Percentiles rank a stretch among this genome's conserved stretches.
phyloP scores from a whole-genome alignment of 2,113 vertebrate species.

The Trichomycterus rosablanca region DNA sequence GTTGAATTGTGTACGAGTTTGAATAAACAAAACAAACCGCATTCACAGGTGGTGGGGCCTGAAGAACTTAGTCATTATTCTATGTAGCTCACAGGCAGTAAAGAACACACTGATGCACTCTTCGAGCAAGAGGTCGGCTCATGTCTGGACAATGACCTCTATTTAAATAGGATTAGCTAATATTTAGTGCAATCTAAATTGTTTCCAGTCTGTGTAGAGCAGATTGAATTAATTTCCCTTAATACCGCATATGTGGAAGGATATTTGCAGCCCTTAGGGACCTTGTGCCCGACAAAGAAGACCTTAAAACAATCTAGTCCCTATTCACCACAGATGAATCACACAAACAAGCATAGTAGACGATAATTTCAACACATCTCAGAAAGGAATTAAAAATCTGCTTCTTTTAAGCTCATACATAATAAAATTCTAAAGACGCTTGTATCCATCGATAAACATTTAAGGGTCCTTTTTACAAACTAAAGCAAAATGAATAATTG shows the following conservation, averaged over 20 bases:
- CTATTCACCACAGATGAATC: background rate
- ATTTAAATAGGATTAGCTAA: background rate
- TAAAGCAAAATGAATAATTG: too few species aligned
- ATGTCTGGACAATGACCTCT: background rate
- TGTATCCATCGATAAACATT: too few species aligned
- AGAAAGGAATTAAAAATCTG: too few species aligned
- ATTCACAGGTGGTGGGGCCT: constrained; percentile 12
- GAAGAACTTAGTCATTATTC: too few species aligned
- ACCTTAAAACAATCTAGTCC: background rate
- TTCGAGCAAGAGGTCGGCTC: background rate
- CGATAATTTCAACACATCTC: background rate
- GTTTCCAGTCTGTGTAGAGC: background rate
- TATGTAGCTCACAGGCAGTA: too few species aligned
- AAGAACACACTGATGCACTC: too few species aligned
- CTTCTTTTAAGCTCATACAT: too few species aligned
- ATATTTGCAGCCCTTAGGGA: background rate
- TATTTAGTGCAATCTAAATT: constrained; percentile 6
- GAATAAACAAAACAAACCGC: constrained; percentile 27
- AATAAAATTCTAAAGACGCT: too few species aligned
- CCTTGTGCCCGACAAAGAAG: background rate
- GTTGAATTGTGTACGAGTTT: background rate
- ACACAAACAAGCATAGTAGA: background rate
- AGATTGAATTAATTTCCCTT: background rate
- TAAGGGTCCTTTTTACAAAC: too few species aligned
- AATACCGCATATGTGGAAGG: constrained; percentile 7